Evolutionary conservation across 2,113 vertebrate genomes (phyloP), one percentile per base, ranked within the genome.

Genomic region (Neodontobutis hainanensis): DNA sequence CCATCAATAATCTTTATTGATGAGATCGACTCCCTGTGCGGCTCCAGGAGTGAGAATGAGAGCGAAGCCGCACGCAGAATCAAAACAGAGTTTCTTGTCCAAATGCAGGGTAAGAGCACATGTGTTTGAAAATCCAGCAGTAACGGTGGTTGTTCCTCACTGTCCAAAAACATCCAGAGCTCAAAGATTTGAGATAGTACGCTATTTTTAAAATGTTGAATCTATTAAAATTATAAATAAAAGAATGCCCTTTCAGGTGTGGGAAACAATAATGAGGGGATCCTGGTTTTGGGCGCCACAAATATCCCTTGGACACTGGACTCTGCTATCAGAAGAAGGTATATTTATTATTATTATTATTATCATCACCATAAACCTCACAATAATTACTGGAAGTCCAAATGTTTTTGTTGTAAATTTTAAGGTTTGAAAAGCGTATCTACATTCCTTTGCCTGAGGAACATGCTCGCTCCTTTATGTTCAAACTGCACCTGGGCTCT

Each of bases 1-100:
- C 96, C 96, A 36, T 98, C 96, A 0, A 97, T 98, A 84, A 98
- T 98, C 77, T 98, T 98, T 85, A 98, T 97, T 40, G 96, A 98
- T 75, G 96, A 98, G 87, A 93, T 98, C 16, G 96, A 98, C 85
- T 98, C 96, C 14, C 89, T 98, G 1, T 98, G 96, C 0, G 95
- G 94, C 7, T 98, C 96, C 43, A 91, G 96, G 81, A 97, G 93
- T 67, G 95, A 97, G 87, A 97, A 97, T 74, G 96, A 98, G 87
- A 98, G 96, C 0, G 96, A 98, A 76, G 95, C 95, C 11, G 96
- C 96, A 0, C 92, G 95, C 27, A 91, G 95, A 42, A 97, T 98
- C 82, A 98, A 98, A 90, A 98, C 96, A 0, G 96, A 98, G 70
- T 98, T 98, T 86, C 91, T 98, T 0, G 96, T 98, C 15, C 96